A percentile compares a stretch with the other conserved stretches of the same genome.
These are phyloP conservation scores for Galago senegalensis DNA, from an alignment of 2,797 vertebrate species.

Conservation along the genomic window DNA sequence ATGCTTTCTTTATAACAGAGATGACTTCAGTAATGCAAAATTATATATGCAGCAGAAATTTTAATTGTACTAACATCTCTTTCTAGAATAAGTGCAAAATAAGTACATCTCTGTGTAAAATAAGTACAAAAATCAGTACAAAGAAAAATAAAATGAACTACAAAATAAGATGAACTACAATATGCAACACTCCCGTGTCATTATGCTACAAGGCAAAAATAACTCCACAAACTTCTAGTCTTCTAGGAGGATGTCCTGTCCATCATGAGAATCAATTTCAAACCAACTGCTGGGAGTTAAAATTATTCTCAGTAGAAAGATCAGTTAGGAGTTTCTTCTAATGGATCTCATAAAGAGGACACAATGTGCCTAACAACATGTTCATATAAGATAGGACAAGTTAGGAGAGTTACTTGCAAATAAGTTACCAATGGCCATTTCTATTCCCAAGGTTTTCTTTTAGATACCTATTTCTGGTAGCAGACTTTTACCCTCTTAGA, in stretches of 20 bases:
- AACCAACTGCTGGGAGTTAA: too few species aligned
- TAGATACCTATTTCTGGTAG: neutral
- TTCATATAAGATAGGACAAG: neutral
- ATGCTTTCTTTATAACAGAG: neutral
- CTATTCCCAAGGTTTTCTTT: conserved; percentile 16
- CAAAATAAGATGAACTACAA: neutral
- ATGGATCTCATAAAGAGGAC: neutral
- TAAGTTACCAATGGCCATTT: neutral
- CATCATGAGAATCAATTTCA: neutral
- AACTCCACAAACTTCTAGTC: neutral
- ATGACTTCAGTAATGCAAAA: neutral
- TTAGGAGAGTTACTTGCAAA: neutral
- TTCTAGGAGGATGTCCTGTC: neutral
- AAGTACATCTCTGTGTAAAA: neutral
- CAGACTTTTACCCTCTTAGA: neutral
- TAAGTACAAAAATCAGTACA: conserved; percentile 3
- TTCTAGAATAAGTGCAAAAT: neutral
- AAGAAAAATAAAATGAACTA: conserved; percentile 24
- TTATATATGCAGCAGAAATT: neutral
- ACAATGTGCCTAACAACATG: neutral
- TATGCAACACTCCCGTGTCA: neutral
- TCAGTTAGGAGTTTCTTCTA: neutral
- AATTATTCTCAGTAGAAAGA: neutral
- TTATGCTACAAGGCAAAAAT: neutral
- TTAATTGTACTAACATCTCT: neutral